Evolutionary conservation across 2,888 invertebrate species (phyloP), one percentile per base, ranked within the genome.

Genomic region (Sarcophaga rosellei): DNA sequence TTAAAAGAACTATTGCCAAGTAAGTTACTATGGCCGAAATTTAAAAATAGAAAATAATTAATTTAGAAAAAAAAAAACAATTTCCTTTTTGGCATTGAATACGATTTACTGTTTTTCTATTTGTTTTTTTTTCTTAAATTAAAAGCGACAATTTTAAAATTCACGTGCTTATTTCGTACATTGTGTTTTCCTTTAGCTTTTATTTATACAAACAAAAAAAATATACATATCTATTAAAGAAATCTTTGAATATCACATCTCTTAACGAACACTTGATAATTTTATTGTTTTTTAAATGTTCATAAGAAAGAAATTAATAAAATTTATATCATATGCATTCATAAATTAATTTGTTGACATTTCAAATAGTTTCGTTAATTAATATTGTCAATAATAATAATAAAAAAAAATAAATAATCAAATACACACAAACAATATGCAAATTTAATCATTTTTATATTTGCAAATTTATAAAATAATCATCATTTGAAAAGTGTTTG

Each of bases 1-100:
- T 94, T 97, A 79, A 94, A 94, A 89, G 94, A 95, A 57, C 91
- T 96, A 81, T 92, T 97, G 66, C 97, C 97, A 2, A 92, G 93
- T 93, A 88, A 88, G 91, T 11, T n/a, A 4, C 10, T 53, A 15
- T 53, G 17, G 12, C 10, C 17, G 17, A 53, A 53, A 15, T 3
- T 47, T 53, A 53, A 53, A 47, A 3, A 17, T 15, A 53, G 15
- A 15, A 17, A 53, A 17, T 53, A 53, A 53, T 15, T 15, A 8
- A 53, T 15, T 53, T 15, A 15, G 12, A 15, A 47, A 15, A 15
- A 15, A 11, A 11, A 15, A 15, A 11, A 11, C 6, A 47, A 6
- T 35, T 35, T 35, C 3, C 4, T 53, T 53, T 12, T 53, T 53
- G 53, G 53, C 53, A 53, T 15, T 53, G 53, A 17, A 53, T 15